Evolutionary conservation across 2,797 vertebrate genomes (phyloP).

Genomic region (Pampus argenteus): DNA sequence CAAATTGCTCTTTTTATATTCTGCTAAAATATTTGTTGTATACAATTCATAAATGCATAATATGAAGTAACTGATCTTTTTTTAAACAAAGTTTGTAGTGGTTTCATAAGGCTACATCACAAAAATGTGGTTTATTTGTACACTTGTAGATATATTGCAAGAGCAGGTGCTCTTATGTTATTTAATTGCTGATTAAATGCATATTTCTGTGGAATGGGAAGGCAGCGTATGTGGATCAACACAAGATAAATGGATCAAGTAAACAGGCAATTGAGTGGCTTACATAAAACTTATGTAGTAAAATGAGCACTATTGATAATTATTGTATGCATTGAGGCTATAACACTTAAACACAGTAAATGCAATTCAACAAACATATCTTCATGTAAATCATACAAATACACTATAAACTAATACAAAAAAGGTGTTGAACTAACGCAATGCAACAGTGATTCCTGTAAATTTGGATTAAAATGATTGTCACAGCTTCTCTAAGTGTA

Average conservation of each 20-base stretch:
- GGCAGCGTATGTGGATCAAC: not conserved
- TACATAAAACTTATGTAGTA: not conserved
- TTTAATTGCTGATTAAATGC: too few relatives aligned
- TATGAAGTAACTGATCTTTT: not conserved
- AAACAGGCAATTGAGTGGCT: not conserved
- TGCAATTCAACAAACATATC: too few relatives aligned
- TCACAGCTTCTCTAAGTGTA: too few relatives aligned
- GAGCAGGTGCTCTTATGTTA: not conserved
- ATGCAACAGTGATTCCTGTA: too few relatives aligned
- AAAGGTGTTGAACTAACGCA: too few relatives aligned
- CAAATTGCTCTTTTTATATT: not conserved
- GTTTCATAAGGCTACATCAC: not conserved
- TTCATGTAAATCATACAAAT: too few relatives aligned
- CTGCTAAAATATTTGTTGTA: not conserved
- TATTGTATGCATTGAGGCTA: too few relatives aligned
- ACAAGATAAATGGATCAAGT: not conserved
- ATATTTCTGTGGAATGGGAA: not conserved
- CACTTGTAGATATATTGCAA: not conserved
- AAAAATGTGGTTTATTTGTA: not conserved
- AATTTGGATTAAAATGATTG: too few relatives aligned
- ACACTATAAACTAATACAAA: too few relatives aligned
- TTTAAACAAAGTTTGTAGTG: not conserved
- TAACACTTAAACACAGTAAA: too few relatives aligned
- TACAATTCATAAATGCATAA: not conserved
- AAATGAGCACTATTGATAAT: too few relatives aligned